Percentiles rank a stretch among this genome's conserved stretches.
These are phyloP conservation scores for Cactoblastis cactorum DNA, from an alignment of 2,888 invertebrate species.

Conservation along the genomic window DNA sequence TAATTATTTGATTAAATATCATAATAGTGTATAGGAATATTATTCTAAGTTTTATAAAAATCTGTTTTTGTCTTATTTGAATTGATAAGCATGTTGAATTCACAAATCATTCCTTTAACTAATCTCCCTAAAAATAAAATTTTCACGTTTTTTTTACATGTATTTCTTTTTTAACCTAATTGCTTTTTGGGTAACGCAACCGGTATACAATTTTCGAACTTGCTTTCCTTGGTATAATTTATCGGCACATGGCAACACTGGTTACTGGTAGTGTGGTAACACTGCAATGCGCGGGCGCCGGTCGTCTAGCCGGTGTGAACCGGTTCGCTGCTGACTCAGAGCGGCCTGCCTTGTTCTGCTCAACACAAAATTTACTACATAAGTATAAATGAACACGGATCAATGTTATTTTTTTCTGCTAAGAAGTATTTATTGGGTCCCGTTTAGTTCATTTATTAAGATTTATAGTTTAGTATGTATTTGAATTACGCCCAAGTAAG, in stretches of 20 bases:
- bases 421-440: not conserved
- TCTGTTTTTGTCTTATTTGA: no score
- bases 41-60: no score
- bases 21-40: no score
- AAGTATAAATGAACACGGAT: slow-evolving; percentile 14
- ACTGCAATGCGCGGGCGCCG: slow-evolving; percentile 37
- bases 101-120: no score
- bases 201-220: not conserved
- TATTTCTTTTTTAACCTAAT: no score
- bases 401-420: not conserved
- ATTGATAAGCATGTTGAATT: no score
- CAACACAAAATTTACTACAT: slow-evolving; percentile 17
- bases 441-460: not conserved
- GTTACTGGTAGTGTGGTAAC: not conserved
- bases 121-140: no score
- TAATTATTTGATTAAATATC: no score
- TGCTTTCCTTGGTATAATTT: slow-evolving; percentile 12
- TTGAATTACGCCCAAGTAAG: not conserved
- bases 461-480: not conserved
- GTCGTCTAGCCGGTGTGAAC: slow-evolving; percentile 48
- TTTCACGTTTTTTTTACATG: no score
- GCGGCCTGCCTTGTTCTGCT: slow-evolving; percentile 8
- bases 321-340: slow-evolving; percentile 44
- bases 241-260: slow-evolving; percentile 3
- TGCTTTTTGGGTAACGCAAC: not conserved